These are phyloP conservation scores for Hydraecia micacea DNA, from an alignment of 2,888 invertebrate species.

Conservation along the genomic window DNA sequence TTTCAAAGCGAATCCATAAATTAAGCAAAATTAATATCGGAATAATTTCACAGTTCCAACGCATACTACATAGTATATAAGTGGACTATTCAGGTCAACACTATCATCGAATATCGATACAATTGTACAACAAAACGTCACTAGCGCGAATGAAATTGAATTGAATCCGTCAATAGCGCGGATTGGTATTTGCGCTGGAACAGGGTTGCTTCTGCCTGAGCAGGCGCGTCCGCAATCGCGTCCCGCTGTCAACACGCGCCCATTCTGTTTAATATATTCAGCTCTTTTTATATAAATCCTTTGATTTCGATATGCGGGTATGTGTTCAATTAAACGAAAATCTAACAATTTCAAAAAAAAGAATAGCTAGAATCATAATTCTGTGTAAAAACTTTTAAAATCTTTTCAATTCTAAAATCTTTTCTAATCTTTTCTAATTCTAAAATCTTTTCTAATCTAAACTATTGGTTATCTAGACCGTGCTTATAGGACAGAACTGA, in stretches of 20 bases:
- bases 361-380: neutral
- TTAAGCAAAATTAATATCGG: constrained; percentile 1
- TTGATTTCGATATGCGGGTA: constrained; percentile 43
- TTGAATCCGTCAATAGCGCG: constrained; percentile 73
- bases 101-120: constrained; percentile 43
- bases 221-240: constrained; percentile 71
- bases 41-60: constrained; percentile 4
- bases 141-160: constrained; percentile 73
- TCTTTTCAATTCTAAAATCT: too few species aligned
- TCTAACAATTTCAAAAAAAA: neutral
- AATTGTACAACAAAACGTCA: constrained; percentile 43
- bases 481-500: too few species aligned
- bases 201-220: constrained; percentile 75
- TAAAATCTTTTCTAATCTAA: too few species aligned
- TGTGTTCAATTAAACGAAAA: constrained; percentile 10
- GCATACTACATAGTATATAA: neutral
- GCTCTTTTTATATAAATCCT: constrained; percentile 39
- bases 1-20: constrained; percentile 19
- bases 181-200: constrained; percentile 77
- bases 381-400: neutral
- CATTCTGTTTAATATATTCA: constrained; percentile 59
- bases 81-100: neutral
- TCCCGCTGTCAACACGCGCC: constrained; percentile 71
- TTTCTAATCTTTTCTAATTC: neutral
- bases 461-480: too few species aligned